Conservation (phyloP, 2,888 invertebrate genomes). For the Lepidocyrtinus sp. region DNA sequence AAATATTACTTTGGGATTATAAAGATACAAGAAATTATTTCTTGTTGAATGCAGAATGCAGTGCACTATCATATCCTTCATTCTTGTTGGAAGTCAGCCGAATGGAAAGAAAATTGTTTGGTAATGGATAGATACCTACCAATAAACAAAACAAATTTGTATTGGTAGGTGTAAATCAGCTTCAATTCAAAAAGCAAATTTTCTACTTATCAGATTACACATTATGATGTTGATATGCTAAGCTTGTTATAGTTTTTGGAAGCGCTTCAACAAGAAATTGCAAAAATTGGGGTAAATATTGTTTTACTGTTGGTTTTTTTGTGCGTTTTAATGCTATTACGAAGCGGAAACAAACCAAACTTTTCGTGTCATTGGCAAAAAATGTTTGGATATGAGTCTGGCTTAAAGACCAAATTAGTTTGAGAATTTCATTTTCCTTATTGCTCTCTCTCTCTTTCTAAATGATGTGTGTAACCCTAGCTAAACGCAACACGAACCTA, state of each 20-base stretch:
- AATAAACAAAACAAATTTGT: neutral
- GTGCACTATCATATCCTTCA: neutral
- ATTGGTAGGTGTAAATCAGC: neutral
- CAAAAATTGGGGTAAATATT: conserved; percentile 44
- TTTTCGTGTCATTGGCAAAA: conserved; percentile 3
- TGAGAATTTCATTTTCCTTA: neutral
- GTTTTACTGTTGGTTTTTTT: conserved; percentile 28
- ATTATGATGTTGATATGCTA: neutral
- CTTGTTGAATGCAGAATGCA: neutral
- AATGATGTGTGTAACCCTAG: no score
- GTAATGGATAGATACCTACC: neutral
- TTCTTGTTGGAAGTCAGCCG: neutral
- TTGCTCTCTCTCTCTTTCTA: no score
- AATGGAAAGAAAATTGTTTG: neutral
- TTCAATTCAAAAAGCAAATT: neutral
- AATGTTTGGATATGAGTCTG: neutral
- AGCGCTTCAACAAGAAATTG: conserved; percentile 24
- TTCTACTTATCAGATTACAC: neutral
- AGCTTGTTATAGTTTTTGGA: conserved; percentile 12
- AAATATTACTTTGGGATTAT: neutral
- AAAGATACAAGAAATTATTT: neutral
- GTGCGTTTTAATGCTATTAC: neutral
- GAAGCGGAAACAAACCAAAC: conserved; percentile 5
- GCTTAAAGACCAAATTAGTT: neutral
- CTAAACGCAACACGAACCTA: no score